These are phyloP conservation scores for Ormyrus nitidulus DNA, from an alignment of 2,888 invertebrate species.

Conservation along the genomic window DNA sequence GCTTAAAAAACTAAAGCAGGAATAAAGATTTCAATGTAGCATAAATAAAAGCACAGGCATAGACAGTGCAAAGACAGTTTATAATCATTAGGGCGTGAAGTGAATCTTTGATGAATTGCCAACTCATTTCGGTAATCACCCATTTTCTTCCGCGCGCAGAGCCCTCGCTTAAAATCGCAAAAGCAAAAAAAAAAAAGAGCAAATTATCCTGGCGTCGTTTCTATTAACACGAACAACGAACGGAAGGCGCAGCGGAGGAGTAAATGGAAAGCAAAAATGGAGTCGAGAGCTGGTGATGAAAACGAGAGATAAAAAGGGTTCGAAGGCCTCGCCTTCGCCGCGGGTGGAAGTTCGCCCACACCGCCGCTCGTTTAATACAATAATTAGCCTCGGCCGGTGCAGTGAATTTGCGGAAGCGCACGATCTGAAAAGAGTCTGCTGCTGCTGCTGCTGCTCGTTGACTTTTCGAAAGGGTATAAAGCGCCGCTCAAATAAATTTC, in stretches of 20 bases:
- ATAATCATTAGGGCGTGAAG: no score
- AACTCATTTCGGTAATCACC: no score
- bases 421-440: conserved; percentile 34
- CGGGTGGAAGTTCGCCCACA: not conserved
- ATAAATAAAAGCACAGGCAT: no score
- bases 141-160: no score
- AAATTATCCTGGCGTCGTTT: not conserved
- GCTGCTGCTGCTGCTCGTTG: conserved; percentile 3
- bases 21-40: no score
- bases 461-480: not conserved
- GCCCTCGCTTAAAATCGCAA: conserved; percentile 2
- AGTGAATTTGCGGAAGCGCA: conserved; percentile 36
- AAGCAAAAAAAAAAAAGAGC: not conserved
- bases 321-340: no score
- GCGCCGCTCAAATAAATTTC: conserved; percentile 25
- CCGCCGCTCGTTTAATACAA: conserved; percentile 41
- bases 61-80: no score
- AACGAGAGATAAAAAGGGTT: conserved; percentile 16
- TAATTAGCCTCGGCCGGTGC: conserved; percentile 39
- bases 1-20: no score
- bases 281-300: no score
- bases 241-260: not conserved
- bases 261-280: conserved; percentile 27
- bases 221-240: conserved; percentile 15
- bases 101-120: no score